These are phyloP conservation scores for Acromyrmex heyeri DNA, from an alignment of 1,140 invertebrate species.

Conservation along the genomic window DNA sequence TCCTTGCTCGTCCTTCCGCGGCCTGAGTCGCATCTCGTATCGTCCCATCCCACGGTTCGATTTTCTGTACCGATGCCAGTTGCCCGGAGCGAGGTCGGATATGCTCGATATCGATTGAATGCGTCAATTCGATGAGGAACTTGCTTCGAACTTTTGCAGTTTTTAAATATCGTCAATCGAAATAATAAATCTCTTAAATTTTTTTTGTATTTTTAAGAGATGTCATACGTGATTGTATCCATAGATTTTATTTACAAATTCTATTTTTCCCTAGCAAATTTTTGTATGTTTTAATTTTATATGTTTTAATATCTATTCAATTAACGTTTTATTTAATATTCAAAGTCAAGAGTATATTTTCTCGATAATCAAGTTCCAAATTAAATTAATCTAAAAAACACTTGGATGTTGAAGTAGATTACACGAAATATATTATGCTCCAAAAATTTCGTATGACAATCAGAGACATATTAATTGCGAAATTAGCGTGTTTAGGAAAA, in stretches of 20 bases:
- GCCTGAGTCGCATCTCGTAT: conserved; percentile 63
- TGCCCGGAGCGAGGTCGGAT: conserved; percentile 62
- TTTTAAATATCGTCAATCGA: background rate
- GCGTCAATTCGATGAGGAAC: conserved; percentile 47
- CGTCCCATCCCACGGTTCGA: conserved; percentile 59
- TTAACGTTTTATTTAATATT: background rate
- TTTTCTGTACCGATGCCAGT: conserved; percentile 69
- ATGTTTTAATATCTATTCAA: too few relatives aligned
- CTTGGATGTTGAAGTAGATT: background rate
- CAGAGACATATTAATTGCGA: background rate
- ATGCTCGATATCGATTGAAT: conserved; percentile 67
- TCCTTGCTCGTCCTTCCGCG: conserved; percentile 78
- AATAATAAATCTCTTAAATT: background rate
- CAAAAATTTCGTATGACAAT: background rate
- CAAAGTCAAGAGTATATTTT: background rate
- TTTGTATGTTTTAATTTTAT: too few relatives aligned
- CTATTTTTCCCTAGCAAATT: background rate
- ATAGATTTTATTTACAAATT: background rate
- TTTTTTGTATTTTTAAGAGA: conserved; percentile 5
- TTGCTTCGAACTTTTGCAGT: background rate
- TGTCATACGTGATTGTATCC: background rate
- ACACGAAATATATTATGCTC: background rate
- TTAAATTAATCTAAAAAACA: conserved; percentile 2
- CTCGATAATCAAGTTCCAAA: conserved; percentile 1
- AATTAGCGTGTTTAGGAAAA: background rate